Evolutionary conservation across 2,113 vertebrate species (phyloP).

Genomic region (Ammodytes marinus): DNA sequence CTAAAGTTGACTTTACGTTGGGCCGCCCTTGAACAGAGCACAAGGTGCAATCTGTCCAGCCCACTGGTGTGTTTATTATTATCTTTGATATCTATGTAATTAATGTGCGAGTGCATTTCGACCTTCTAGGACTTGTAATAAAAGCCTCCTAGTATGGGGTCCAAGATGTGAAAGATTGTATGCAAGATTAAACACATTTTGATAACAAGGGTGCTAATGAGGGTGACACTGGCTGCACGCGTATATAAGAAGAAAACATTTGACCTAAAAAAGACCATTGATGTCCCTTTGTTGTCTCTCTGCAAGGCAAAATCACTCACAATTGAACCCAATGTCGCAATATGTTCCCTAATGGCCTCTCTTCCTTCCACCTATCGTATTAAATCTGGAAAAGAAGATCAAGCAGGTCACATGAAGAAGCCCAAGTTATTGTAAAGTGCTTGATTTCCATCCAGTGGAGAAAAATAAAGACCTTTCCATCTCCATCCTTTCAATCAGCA

Average conservation of each 20-base stretch:
- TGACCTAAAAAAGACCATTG: conserved; percentile 28
- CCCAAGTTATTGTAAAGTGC: conserved; percentile 15
- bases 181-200: conserved; percentile 75
- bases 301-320: conserved; percentile 33
- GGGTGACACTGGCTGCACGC: conserved; percentile 46
- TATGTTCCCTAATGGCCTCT: conserved; percentile 14
- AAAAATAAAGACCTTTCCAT: conserved; percentile 9
- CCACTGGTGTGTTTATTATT: conserved; percentile 81
- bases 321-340: not conserved
- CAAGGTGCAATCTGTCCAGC: conserved; percentile 64
- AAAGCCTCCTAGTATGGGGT: conserved; percentile 62
- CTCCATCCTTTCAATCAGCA: conserved; percentile 35
- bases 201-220: conserved; percentile 70
- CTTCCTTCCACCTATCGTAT: not conserved
- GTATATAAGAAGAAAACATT: conserved; percentile 27
- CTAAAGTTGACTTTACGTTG: conserved; percentile 61
- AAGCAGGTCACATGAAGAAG: conserved; percentile 32
- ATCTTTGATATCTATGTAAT: conserved; percentile 80
- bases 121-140: conserved; percentile 74
- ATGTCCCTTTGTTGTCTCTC: conserved; percentile 26
- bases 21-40: conserved; percentile 76
- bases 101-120: conserved; percentile 74
- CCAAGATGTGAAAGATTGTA: conserved; percentile 71
- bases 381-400: conserved; percentile 20
- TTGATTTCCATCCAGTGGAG: conserved; percentile 11